Evolutionary conservation across 2,113 vertebrate species (phyloP).

Genomic region (Sinosuthora webbiana): DNA sequence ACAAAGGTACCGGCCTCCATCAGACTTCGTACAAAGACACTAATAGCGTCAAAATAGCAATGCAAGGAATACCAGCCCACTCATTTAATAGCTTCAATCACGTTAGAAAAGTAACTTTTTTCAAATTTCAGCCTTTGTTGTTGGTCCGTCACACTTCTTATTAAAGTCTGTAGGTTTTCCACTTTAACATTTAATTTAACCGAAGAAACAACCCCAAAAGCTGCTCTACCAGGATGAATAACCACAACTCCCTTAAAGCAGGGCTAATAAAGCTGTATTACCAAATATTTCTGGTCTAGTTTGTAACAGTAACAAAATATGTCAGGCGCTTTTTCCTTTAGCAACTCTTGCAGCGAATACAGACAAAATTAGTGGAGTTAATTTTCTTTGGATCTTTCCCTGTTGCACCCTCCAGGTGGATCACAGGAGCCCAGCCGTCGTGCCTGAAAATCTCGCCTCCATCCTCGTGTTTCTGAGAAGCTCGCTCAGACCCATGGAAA

Average conservation of each 20-base stretch:
- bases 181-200: background rate
- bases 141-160: background rate
- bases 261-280: background rate
- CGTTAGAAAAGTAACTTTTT: background rate
- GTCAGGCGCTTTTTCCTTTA: background rate
- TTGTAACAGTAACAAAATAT: background rate
- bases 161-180: background rate
- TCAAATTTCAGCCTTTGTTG: background rate
- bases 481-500: background rate
- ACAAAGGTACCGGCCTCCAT: background rate
- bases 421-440: fast-evolving
- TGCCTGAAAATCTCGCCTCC: background rate
- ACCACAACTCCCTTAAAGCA: background rate
- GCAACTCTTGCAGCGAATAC: background rate
- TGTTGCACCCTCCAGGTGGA: background rate
- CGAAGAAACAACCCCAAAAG: background rate
- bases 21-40: background rate
- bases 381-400: background rate
- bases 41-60: background rate
- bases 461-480: background rate
- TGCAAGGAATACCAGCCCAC: fast-evolving
- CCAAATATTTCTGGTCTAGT: background rate
- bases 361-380: too few relatives aligned
- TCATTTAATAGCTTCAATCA: background rate
- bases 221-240: background rate